Evolutionary conservation across 2,888 invertebrate species (phyloP), one percentile per base, ranked within the genome.

Genomic region (Limnephilus rhombicus): DNA sequence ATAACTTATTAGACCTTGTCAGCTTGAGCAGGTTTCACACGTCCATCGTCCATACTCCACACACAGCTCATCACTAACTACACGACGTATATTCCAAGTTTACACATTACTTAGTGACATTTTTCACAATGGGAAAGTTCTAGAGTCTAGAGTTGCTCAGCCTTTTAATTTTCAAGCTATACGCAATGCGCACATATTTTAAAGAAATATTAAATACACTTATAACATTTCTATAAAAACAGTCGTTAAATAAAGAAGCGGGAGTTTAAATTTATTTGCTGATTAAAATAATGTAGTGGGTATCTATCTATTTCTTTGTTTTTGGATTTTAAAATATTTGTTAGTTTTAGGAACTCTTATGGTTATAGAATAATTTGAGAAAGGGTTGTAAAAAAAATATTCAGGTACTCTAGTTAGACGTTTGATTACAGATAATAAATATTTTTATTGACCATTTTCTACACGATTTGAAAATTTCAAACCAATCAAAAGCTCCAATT

Each of bases 1-100:
- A 81, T 89, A 89, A 89, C 45, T 15, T 37, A 81, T 89, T 89
- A 89, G 89, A 37, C 31, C 88, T 31, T 86, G 45, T 86, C 86
- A 45, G 41, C 86, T 29, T 13, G 13, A 83, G 86, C 86, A 86
- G 86, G 45, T 45, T n/a, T 49, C 49, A 45, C 68, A 68, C 68
- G 68, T 68, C 24, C 68, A 68, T 68, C 68, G 24, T 68, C 68
- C 24, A 68, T n/a, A n/a, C 9, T 49, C 9, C 68, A 68, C 68
- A 24, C 68, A n/a, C 24, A 53, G 15, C 53, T 5, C 53, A 68
- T 4, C 68, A 68, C 68, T n/a, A 68, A 24, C 68, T 68, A 68
- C 68, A 68, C n/a, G 24, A 68, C 24, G 18, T n/a, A 68, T 68
- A 1, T 24, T 68, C 68, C 24, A 68, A 68, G 24, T 68, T 68